Base-by-base conservation (phyloP, 2,113 vertebrate species). In the Chloropsis cyanopogon region DNA sequence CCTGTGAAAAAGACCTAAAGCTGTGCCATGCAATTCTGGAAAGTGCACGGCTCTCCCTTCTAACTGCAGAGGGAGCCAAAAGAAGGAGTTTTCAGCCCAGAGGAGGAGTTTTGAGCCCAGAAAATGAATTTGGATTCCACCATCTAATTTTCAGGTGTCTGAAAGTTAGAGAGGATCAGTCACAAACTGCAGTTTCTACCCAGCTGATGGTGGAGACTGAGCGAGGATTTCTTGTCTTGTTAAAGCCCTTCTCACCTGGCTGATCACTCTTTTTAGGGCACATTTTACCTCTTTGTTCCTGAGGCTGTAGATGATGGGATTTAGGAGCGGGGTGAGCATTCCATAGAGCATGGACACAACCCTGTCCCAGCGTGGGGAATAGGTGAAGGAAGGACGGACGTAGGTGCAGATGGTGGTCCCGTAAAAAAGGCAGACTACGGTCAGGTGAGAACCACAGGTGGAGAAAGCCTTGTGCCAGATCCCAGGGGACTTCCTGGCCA, bases 241-340 rank as follows among this genome's bases (percentile, higher is more conserved):
- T 44, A 91, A 44, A 60, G 49, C 41, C 10, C 21, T 75, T 85
- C 73, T 89, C 21, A 85, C 4, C 44, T 56, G 49, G 29, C 66
- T 56, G 79, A 92, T 18, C 53, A 70, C 57, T 69, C 86, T 96
- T 24, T 33, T 33, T 22, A 96, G 53, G 29, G 96, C 94, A 61
- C 49, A 14, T 52, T 94, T 95, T 16, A 97, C 82, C 37, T 95
- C 97, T 59, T 91, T 95, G 76, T 97, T 97, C 86, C 96, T 93
- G 77, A 97, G 71, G 22, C 93, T 93, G 76, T 97, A 97, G 66
- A 96, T 97, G 14, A 97, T 69, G 42, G 96, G 96, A 37, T 96
- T 97, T 31, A 97, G 75, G 81, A 97, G 76, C 3, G 96, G 97
- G 1, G 97, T 97, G 88, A 97, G 79, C 76, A 97, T 96, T 26